Conservation (phyloP, 1,140 invertebrate genomes). For the Meteorus sp. region DNA sequence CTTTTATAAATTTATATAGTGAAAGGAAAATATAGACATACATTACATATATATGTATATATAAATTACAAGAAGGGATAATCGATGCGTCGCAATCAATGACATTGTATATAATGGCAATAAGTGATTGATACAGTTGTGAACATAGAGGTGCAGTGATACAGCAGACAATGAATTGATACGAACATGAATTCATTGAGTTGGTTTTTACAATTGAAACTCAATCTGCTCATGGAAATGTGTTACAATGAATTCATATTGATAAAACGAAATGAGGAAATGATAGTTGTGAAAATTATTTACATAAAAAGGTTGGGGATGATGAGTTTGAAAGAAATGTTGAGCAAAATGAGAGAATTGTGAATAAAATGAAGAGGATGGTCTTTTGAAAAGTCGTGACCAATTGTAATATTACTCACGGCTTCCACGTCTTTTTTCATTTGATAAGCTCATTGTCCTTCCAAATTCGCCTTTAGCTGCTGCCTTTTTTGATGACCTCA, state of each 20-base stretch:
- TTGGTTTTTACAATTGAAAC: no score
- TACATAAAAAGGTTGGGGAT: not conserved
- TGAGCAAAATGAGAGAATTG: conserved; percentile 1
- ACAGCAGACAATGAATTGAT: no score
- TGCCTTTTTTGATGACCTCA: conserved; percentile 71
- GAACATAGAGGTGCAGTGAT: no score
- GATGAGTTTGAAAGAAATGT: not conserved
- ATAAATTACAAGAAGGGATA: no score
- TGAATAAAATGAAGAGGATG: conserved; percentile 28
- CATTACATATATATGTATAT: no score
- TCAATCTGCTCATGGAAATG: no score
- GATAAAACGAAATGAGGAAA: not conserved
- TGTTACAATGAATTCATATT: not conserved
- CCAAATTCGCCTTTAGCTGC: conserved; percentile 74
- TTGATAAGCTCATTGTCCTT: conserved; percentile 73
- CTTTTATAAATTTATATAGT: no score
- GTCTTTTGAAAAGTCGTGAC: conserved; percentile 16
- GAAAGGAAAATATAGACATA: no score
- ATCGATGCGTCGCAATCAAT: no score
- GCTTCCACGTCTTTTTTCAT: conserved; percentile 63
- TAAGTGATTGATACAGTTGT: no score
- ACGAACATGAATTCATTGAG: no score
- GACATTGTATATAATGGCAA: no score
- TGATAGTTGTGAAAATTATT: not conserved
- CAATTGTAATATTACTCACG: conserved; percentile 61